These are phyloP conservation scores for Discoglossus pictus DNA, from an alignment of 2,797 vertebrate species.

Conservation along the genomic window DNA sequence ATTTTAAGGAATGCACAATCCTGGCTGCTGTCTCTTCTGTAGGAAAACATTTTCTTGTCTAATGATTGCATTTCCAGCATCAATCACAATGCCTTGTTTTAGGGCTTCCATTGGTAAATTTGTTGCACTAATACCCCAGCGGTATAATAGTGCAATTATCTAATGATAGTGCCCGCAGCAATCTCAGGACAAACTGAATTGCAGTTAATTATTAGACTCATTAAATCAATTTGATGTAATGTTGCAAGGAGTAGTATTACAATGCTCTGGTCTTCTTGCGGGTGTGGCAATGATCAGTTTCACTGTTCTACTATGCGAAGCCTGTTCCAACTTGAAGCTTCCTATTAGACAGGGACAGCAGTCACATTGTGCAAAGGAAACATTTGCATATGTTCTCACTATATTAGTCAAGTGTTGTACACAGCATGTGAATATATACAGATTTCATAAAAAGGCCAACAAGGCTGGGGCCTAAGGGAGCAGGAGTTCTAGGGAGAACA, in stretches of 20 bases:
- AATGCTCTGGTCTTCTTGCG: constrained; percentile 35
- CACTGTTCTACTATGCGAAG: constrained; percentile 1
- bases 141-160: constrained; percentile 32
- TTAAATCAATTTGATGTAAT: constrained; percentile 28
- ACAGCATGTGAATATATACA: too few relatives aligned
- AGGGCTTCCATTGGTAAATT: constrained; percentile 5
- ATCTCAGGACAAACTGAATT: constrained; percentile 24
- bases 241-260: constrained; percentile 22
- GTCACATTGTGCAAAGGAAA: constrained; percentile 4
- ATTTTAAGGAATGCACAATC: too few relatives aligned
- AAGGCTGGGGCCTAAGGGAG: too few relatives aligned
- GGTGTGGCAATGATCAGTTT: constrained; percentile 29
- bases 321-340: constrained; percentile 32
- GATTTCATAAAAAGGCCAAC: too few relatives aligned
- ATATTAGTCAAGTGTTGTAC: too few relatives aligned
- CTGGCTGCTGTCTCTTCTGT: too few relatives aligned
- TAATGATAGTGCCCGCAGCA: constrained; percentile 32
- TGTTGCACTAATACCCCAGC: constrained; percentile 13
- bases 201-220: constrained; percentile 35
- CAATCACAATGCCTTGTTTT: background rate
- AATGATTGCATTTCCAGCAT: too few relatives aligned
- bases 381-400: constrained; percentile 3
- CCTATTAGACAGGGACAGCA: constrained; percentile 5
- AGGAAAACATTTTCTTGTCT: too few relatives aligned
- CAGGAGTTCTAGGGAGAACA: too few relatives aligned